Conservation (phyloP, 2,113 vertebrate genomes). For the Etia nguti region DNA sequence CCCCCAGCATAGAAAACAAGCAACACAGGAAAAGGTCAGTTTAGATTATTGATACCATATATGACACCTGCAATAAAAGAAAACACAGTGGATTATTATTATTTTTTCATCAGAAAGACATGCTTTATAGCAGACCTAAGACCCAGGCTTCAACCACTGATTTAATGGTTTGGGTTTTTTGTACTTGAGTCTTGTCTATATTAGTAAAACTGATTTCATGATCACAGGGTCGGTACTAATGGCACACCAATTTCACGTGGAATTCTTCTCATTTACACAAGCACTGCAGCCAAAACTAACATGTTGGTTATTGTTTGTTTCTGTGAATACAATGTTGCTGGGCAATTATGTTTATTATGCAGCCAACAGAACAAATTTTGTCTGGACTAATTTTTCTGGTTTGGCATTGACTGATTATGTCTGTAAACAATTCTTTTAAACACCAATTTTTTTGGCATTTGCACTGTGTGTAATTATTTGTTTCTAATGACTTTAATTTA, state of each 20-base stretch:
- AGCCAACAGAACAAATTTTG: not conserved
- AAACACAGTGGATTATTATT: not conserved
- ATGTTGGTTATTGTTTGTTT: not conserved
- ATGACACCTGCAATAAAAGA: not conserved
- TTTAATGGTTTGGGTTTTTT: not conserved
- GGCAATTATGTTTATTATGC: constrained; percentile 19
- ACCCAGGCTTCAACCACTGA: not conserved
- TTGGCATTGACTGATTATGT: not conserved
- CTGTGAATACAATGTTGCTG: constrained; percentile 3
- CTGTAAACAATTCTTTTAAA: not conserved
- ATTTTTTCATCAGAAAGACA: not conserved
- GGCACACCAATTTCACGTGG: not conserved
- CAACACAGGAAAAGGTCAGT: constrained; percentile 32
- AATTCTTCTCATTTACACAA: constrained; percentile 10
- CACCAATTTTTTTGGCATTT: not conserved
- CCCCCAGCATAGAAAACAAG: not conserved
- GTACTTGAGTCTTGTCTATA: not conserved
- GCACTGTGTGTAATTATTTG: not conserved
- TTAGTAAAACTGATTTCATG: not conserved
- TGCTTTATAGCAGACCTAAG: not conserved
- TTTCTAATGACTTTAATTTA: not conserved
- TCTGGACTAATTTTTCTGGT: constrained; percentile 4
- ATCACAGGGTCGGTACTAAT: not conserved
- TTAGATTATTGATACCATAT: constrained; percentile 18
- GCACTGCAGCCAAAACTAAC: constrained; percentile 25